Evolutionary conservation across 1,140 invertebrate genomes (phyloP).

Genomic region (Brachionus rotundiformis): DNA sequence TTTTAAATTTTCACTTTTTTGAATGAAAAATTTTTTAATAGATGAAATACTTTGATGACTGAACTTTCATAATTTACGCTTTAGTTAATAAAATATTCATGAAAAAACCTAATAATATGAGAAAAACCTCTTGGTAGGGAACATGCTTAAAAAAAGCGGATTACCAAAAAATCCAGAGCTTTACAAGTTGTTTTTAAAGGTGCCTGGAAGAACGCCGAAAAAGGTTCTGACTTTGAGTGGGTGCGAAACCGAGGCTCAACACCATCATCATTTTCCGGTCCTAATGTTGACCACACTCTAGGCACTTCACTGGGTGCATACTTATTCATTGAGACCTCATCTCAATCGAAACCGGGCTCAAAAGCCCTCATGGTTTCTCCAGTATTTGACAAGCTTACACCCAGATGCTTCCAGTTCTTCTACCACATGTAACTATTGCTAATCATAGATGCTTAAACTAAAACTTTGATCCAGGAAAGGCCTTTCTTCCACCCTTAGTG

Average conservation of each 20-base stretch:
- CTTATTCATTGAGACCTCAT: conserved; percentile 54
- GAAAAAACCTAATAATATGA: no score
- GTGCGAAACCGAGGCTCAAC: conserved; percentile 32
- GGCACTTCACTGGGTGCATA: conserved; percentile 55
- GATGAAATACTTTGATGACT: no score
- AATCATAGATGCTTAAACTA: not conserved
- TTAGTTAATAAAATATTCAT: no score
- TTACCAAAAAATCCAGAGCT: no score
- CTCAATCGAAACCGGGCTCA: not conserved
- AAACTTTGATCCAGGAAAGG: not conserved
- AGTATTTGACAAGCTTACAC: conserved; percentile 21
- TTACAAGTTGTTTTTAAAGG: no score
- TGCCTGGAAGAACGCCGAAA: conserved; percentile 54
- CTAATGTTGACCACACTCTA: conserved; percentile 56
- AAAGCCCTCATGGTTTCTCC: conserved; percentile 44
- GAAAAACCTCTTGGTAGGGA: no score
- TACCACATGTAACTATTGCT: conserved; percentile 22
- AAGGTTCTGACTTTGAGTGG: conserved; percentile 53
- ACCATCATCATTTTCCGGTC: conserved; percentile 49
- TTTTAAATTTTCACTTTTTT: no score
- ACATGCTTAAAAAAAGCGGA: no score
- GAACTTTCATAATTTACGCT: no score
- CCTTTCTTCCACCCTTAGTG: not conserved
- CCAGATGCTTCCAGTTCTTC: conserved; percentile 43
- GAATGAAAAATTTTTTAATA: no score